Conservation (phyloP, 2,113 vertebrate species). For the Triplophysa dalaica region DNA sequence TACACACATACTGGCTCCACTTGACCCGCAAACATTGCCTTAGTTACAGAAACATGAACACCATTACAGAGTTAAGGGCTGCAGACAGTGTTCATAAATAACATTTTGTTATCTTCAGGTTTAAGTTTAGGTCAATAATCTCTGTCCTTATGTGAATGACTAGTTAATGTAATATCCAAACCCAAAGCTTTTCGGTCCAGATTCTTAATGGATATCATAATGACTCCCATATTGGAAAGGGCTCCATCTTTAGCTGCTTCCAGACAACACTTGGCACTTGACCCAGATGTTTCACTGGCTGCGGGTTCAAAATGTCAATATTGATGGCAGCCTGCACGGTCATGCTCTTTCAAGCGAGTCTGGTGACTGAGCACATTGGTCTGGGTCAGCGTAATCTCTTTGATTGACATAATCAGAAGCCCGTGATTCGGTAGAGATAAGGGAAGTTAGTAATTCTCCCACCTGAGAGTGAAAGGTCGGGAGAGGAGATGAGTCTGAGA, state of each 20-base stretch:
- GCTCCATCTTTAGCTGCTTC: conserved; percentile 12
- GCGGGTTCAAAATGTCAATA: neutral
- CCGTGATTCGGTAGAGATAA: conserved; percentile 40
- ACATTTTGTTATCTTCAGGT: neutral
- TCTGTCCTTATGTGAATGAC: neutral
- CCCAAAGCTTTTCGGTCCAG: neutral
- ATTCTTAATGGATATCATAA: conserved; percentile 30
- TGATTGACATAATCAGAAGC: conserved; percentile 27
- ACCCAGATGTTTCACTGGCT: conserved; percentile 17
- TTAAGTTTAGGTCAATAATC: conserved; percentile 11
- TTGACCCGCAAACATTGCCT: too few relatives aligned
- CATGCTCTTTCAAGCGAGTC: neutral
- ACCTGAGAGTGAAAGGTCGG: conserved; percentile 19
- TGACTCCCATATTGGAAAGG: conserved; percentile 20
- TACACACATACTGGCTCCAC: too few relatives aligned
- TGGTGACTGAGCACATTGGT: conserved; percentile 3
- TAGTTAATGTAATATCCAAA: conserved; percentile 1
- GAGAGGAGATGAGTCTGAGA: neutral
- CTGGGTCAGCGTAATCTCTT: conserved; percentile 1
- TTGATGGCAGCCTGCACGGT: neutral
- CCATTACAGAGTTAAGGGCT: too few relatives aligned
- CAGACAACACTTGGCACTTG: neutral
- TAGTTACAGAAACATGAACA: neutral
- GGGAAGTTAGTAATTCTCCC: conserved; percentile 16
- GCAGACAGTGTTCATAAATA: too few relatives aligned